Evolutionary conservation across 2,888 invertebrate genomes (phyloP), one percentile per base, ranked within the genome.

Genomic region (Pollenia griseotomentosa): DNA sequence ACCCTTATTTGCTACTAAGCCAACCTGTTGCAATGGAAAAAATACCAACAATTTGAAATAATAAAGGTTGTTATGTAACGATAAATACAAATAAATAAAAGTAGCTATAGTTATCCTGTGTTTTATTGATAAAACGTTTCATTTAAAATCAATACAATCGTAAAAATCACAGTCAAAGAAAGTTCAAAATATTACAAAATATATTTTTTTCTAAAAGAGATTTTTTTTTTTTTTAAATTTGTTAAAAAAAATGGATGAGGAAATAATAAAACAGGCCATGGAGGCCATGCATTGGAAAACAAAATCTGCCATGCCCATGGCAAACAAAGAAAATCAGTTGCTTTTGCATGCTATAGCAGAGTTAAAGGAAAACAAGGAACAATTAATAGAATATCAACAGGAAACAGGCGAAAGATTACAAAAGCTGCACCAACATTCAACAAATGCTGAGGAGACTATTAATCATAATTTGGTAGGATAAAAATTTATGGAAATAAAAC

Each of bases 221-320:
- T n/a, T n/a, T n/a, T n/a, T n/a, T n/a, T 40, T 59, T 53, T 33
- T 10, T 51, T 16, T 42, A 68, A 71, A 51, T 59, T 53, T 0
- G 61, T n/a, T 55, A 12, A 19, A 53, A 8, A 71, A 81, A 55
- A 88, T 90, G 86, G 88, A 90, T 44, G 88, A 90, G 59, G 92
- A 92, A 53, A 88, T 90, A 63, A 90, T 92, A 63, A 79, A 87
- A 74, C 89, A 90, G 44, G 92, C 92, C 6, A 92, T 92, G 92
- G 88, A 87, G 19, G 89, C 90, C 59, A 90, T 92, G 90, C 91
- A 92, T n/a, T 92, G 92, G 92, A 81, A 89, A 77, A 95, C 95
- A 80, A 95, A 96, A 90, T 97, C 97, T 8, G 96, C 96, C 85
- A 96, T 96, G 90, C 97, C 97, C 4, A 95, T 97, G 87, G 97